Evolutionary conservation across 1,140 invertebrate species (phyloP).

Genomic region (Hycleus phaleratus): DNA sequence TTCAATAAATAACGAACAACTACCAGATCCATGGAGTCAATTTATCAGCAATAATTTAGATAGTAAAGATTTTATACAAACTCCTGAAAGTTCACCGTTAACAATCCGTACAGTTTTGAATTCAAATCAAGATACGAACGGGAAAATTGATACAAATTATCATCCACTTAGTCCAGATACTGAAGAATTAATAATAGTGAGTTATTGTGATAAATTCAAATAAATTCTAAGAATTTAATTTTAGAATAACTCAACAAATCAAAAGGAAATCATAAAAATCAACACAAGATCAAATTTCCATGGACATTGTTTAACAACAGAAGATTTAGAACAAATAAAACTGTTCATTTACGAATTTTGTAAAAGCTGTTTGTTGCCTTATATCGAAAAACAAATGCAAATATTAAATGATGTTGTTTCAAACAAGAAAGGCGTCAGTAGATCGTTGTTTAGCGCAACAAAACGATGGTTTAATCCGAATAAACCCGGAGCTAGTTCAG

Average conservation of each 20-base stretch:
- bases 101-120: conserved; percentile 35
- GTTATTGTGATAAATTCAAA: neutral
- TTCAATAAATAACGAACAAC: conserved; percentile 47
- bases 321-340: conserved; percentile 78
- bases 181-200: conserved; percentile 37
- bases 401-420: conserved; percentile 76
- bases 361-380: conserved; percentile 77
- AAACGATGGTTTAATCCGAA: conserved; percentile 91
- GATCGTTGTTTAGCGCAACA: conserved; percentile 86
- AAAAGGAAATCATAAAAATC: conserved; percentile 20
- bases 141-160: conserved; percentile 40
- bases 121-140: conserved; percentile 43
- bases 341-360: conserved; percentile 83
- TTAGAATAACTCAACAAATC: conserved; percentile 17
- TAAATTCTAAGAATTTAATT: conserved; percentile 2
- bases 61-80: conserved; percentile 17
- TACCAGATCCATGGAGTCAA: conserved; percentile 77
- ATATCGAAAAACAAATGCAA: conserved; percentile 80
- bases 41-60: conserved; percentile 44
- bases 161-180: conserved; percentile 57
- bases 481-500: conserved; percentile 57
- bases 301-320: conserved; percentile 66
- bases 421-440: conserved; percentile 84
- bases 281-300: conserved; percentile 40
- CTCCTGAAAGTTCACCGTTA: conserved; percentile 27